Base-by-base conservation (phyloP, 2,797 vertebrate species). In the Trachurus trachurus region DNA sequence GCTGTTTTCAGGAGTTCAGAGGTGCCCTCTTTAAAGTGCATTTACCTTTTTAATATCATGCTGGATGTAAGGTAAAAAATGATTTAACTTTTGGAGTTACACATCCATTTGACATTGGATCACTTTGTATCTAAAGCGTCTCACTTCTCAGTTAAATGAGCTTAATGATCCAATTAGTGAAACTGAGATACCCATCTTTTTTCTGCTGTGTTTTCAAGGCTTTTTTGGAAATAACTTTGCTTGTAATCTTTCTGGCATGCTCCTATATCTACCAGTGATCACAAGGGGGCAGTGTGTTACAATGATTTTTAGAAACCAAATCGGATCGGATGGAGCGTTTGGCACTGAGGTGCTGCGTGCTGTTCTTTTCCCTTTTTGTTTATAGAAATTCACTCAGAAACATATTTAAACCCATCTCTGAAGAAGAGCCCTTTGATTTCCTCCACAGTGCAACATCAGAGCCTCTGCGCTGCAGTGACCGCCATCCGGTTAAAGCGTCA, bases 211-310 rank as follows among this genome's bases (percentile, higher is more conserved):
- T 60, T 73, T 70, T 76, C 12, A 66, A 68, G 34, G 40, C 56
- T 80, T 62, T 54, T 21, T 68, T 63, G 60, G 15, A 6, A 31
- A 59, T 73, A 0, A 37, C 69, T 78, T 67, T 58, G 34, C 56
- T 17, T 59, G 71, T 60, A 63, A 78, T 76, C 62, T 63, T 54
- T 12, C 71, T 85, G 63, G 49, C 57, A 19, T 40, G n/a, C 47
- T 1, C 39, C 76, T 58, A 62, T 80, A 62, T 84, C 79, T 72
- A 74, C 70, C 9, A 59, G n/a, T 22, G 44, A 78, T 83, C 94
- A 93, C 90, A 76, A 88, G 93, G 87, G 91, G 93, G 91, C 93
- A 93, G 78, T 94, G 88, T 92, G 89, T 86, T 53, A 89, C 83
- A 90, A 81, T 84, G 9, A 54, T 87, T 80, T 80, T 87, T 31